Conservation (phyloP, 2,797 vertebrate species). For the Heliangelus exortis region DNA sequence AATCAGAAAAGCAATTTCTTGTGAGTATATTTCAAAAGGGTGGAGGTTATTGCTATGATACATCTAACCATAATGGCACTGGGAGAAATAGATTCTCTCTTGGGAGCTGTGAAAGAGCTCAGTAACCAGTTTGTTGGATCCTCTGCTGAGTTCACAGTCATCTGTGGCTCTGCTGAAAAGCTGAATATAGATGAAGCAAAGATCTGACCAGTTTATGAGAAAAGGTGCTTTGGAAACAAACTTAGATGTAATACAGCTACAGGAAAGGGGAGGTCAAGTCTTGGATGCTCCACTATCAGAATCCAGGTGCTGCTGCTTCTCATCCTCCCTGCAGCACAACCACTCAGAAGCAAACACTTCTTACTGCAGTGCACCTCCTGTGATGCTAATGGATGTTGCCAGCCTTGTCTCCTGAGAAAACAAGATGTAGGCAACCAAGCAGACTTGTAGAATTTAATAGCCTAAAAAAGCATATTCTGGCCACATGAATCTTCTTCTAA, state of each 20-base stretch:
- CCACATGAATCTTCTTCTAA: background rate
- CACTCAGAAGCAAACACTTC: background rate
- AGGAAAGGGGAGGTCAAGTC: background rate
- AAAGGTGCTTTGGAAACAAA: background rate
- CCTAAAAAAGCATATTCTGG: background rate
- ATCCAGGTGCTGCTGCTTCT: background rate
- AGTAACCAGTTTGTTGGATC: background rate
- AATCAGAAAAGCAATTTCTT: constrained; percentile 17
- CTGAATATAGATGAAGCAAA: background rate
- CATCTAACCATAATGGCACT: background rate
- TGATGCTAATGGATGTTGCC: background rate
- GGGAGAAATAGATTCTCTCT: background rate
- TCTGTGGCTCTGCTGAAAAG: background rate
- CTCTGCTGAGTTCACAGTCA: background rate
- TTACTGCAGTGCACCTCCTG: background rate
- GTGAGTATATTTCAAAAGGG: background rate
- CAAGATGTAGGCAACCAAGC: background rate
- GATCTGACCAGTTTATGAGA: background rate
- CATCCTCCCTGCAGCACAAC: background rate
- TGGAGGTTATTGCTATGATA: background rate
- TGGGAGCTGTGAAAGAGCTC: background rate
- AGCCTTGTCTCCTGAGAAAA: background rate
- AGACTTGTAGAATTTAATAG: background rate
- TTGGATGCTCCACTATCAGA: background rate
- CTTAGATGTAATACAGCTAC: background rate